Percentiles rank a stretch among this genome's conserved stretches.
These are phyloP conservation scores for Chelonoidis abingdonii DNA, from an alignment of 2,113 vertebrate genomes.

Conservation along the genomic window DNA sequence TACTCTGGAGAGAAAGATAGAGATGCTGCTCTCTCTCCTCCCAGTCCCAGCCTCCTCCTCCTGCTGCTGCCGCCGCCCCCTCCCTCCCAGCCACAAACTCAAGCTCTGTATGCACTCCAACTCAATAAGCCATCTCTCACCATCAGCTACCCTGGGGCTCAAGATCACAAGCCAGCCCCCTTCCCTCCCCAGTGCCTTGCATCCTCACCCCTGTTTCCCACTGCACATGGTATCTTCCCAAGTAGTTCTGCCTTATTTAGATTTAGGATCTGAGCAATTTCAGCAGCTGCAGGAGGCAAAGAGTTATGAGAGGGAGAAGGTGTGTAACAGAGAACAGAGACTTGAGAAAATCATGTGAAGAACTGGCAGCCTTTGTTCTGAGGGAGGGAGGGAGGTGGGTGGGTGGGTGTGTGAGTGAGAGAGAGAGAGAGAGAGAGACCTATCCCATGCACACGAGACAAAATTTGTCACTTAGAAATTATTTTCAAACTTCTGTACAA, in stretches of 20 bases:
- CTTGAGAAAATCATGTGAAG: background rate
- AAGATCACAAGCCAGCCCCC: constrained; percentile 52
- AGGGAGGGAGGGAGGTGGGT: too few relatives aligned
- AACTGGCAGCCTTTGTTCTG: background rate
- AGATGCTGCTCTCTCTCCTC: constrained; percentile 68
- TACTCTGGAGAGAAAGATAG: constrained; percentile 72
- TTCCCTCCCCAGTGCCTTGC: background rate
- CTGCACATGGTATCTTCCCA: constrained; percentile 56
- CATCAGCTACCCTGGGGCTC: constrained; percentile 58
- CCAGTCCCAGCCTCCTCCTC: constrained; percentile 64
- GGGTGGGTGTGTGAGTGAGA: background rate
- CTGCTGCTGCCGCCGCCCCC: constrained; percentile 29
- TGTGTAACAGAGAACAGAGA: background rate
- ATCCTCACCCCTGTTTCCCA: constrained; percentile 65
- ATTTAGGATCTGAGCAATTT: background rate
- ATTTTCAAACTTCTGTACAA: constrained; percentile 30
- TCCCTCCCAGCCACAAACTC: constrained; percentile 54
- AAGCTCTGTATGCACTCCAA: constrained; percentile 17
- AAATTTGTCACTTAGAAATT: constrained; percentile 40
- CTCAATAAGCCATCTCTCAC: constrained; percentile 62
- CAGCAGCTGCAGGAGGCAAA: background rate
- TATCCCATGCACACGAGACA: background rate
- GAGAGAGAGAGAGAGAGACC: background rate
- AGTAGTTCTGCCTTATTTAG: background rate
- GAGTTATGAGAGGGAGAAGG: background rate